Evolutionary conservation across 1,140 invertebrate species (phyloP), one percentile per base, ranked within the genome.

Genomic region (Geopemphigus sp.): DNA sequence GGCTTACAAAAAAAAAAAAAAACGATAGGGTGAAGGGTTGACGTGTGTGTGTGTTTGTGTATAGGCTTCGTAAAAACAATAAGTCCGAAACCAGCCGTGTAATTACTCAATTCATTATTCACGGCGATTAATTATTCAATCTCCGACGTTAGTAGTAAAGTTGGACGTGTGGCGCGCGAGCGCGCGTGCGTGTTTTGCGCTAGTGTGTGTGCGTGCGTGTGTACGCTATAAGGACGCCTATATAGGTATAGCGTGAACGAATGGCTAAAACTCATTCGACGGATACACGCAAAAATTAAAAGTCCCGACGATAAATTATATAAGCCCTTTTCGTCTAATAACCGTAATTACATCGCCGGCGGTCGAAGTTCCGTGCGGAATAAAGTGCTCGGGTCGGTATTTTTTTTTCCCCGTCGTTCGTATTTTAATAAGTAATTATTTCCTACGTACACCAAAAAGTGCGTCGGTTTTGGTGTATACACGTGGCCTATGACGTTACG

Each of bases 61-160:
- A n/a, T 4, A 39, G 32, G 59, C 56, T 57, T 61, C 59, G 22
- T 63, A 57, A 78, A 61, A 78, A 78, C 56, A 78, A 61, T 63
- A 78, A 45, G 74, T 61, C 22, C 39, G 19, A 50, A 47, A 63
- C 56, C 57, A 47, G 22, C 32, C 39, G 74, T 61, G 56, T 78
- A 78, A 78, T 78, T 78, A 78, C 74, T 78, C 39, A 61, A 78
- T 78, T 78, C 74, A 78, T 78, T 78, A 78, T 78, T 78, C 74
- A 78, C 57, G 29, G 39, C 57, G 39, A 63, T 78, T 63, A 78
- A 78, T 78, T 78, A 78, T 78, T 78, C 74, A 78, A 61, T 61
- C 39, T 78, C 45, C 22, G 15, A 26, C 24, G 39, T n/a, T n/a
- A n/a, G n/a, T 61, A 59, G 61, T 39, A 56, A 54, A 54, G 50